Base-by-base conservation (phyloP, 2,888 invertebrate species). In the Vandiemenella viatica region DNA sequence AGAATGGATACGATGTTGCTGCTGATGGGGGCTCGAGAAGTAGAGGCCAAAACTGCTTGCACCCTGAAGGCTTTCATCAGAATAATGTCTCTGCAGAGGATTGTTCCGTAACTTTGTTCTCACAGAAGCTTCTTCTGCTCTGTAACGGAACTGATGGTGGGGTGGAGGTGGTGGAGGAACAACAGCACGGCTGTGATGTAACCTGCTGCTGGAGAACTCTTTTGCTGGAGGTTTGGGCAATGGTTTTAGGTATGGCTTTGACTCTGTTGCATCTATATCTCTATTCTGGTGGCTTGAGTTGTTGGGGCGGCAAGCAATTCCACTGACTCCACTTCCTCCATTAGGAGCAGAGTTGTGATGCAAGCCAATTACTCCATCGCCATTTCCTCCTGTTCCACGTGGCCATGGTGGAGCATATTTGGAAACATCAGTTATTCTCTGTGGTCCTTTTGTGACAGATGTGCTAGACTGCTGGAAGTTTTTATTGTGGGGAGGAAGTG, bases 61-160 rank as follows among this genome's bases (percentile, higher is more conserved):
- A 17, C 78, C 71, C 1, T 73, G 74, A 10, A 80, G 62, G 57
- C 79, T 79, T 59, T 80, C 80, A 55, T 80, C 79, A 1, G 79
- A 79, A 47, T 79, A 74, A 49, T 79, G 80, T 40, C 80, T 66
- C 21, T 79, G 77, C 26, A 80, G 61, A 10, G 48, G 49, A 7
- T 49, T 47, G 19, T 54, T 53, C 3, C 55, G 52, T 21, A 55
- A 49, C 46, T 57, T 54, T 26, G 52, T 54, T 18, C 54, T 51
- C 8, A 55, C 52, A 3, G 53, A 53, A 13, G 56, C 58, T 43
- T 57, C 59, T 49, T 56, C 56, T 13, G 53, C 53, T 45, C 41
- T 52, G 22, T 43, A 53, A 50, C 37, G 53, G 51, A 45, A 55
- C 40, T 48, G 55, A 50, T 23, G 54, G 53, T 50, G 56, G 17